Conservation (phyloP, 2,797 vertebrate genomes). For the Ibycter americanus region DNA sequence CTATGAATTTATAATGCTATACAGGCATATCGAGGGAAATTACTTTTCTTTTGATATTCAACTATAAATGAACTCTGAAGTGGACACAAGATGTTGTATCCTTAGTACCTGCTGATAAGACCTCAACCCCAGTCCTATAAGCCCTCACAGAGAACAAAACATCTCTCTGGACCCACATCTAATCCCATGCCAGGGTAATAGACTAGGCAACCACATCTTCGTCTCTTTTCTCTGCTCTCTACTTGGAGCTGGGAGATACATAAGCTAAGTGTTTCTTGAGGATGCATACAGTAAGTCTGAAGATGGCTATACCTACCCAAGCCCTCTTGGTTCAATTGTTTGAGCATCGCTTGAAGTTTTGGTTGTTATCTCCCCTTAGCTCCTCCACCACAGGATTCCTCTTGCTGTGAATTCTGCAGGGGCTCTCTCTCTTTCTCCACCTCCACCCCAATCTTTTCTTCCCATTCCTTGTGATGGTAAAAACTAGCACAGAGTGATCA, state of each 20-base stretch:
- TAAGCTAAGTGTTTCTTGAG: not conserved
- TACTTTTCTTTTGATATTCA: not conserved
- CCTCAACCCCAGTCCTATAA: not conserved
- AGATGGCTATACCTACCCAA: not conserved
- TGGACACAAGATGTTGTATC: not conserved
- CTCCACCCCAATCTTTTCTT: not conserved
- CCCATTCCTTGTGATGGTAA: not conserved
- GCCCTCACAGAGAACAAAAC: not conserved
- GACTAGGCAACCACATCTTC: not conserved
- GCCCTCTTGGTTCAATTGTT: not conserved
- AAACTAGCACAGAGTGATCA: not conserved
- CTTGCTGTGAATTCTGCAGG: not conserved
- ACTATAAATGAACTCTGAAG: not conserved
- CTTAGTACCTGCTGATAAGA: not conserved
- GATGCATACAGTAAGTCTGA: not conserved
- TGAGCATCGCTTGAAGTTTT: rapidly evolving
- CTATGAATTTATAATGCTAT: not conserved
- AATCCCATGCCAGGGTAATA: not conserved
- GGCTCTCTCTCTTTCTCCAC: not conserved
- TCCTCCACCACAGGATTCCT: not conserved
- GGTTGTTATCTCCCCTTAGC: not conserved
- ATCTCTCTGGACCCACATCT: not conserved
- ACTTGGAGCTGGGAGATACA: not conserved
- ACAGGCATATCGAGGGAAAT: not conserved
- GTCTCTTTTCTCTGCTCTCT: not conserved